Base-by-base conservation (phyloP, 2,113 vertebrate species). In the Sylvietta virens region DNA sequence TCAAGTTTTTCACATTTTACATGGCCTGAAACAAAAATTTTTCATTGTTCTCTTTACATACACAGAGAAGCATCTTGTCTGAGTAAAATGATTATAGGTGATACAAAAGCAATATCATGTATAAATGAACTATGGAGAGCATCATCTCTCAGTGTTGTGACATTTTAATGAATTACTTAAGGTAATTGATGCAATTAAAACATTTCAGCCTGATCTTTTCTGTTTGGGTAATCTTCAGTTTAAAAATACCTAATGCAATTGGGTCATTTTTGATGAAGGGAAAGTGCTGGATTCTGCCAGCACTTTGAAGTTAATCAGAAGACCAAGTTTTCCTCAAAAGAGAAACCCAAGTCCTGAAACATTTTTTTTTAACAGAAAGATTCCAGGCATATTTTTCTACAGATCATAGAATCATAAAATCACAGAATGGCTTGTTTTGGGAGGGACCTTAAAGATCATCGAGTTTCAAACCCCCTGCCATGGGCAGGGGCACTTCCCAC, bases 101-200 rank as follows among this genome's bases (percentile, higher is more conserved):
- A 33, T 50, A 22, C 27, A 82, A 79, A 95, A 81, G 23, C 4
- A 66, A 69, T 61, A 84, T 62, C 23, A 78, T 19, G 48, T 45
- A 58, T 37, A 28, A 24, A 26, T 56, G 48, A 95, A 83, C 77
- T 77, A 42, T 51, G 35, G 50, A 86, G 40, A 88, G 39, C 60
- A 60, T 79, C 1, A 65, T 56, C 13, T 72, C 16, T 65, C 48
- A 70, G 8, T 64, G 19, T 78, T 90, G 13, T 81, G 69, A 86
- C 81, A 86, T 94, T 94, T 84, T 91, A 94, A 90, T 81, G 20
- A 88, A 91, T 94, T 89, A 81, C 35, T 96, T 81, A 40, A 73
- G 64, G 42, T 79, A 93, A 72, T 69, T 71, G 53, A 86, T 85
- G 51, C 87, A 93, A 81, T 92, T 94, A 95, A 93, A 95, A 90